Evolutionary conservation across 2,797 vertebrate species (phyloP).

Genomic region (Nyctibius grandis): DNA sequence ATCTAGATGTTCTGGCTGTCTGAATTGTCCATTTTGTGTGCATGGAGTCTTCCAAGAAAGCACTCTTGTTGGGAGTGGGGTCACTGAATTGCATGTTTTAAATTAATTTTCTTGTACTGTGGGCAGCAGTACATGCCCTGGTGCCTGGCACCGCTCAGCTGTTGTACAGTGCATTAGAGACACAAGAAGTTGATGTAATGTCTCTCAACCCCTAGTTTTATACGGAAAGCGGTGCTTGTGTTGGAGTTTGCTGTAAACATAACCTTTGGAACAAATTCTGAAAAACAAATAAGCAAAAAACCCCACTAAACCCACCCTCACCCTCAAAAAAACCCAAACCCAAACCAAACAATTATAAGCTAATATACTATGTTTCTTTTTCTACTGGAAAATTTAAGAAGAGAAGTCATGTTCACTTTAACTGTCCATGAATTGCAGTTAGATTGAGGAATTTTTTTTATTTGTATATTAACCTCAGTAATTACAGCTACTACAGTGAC

Average conservation of each 20-base stretch:
- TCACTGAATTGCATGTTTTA: not conserved
- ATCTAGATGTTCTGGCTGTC: not conserved
- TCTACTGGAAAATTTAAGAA: not conserved
- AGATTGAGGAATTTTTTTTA: not conserved
- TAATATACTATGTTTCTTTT: not conserved
- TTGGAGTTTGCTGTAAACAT: not conserved
- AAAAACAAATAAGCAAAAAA: not conserved
- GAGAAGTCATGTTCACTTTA: not conserved
- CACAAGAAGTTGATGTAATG: no score
- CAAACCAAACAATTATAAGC: not conserved
- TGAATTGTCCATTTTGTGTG: not conserved
- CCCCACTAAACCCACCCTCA: no score
- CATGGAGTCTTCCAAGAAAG: not conserved
- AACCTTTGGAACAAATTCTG: not conserved
- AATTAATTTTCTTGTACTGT: not conserved
- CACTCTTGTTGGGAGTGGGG: not conserved
- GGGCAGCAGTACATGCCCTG: not conserved
- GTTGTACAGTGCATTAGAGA: accelerated
- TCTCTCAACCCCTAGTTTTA: no score
- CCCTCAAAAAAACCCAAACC: no score
- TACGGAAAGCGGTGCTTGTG: not conserved
- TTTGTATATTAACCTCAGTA: not conserved
- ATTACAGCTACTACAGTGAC: not conserved
- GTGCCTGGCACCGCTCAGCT: not conserved
- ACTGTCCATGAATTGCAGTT: not conserved